These are phyloP conservation scores for Ailurus styani DNA, from an alignment of 2,113 vertebrate species.

Conservation along the genomic window DNA sequence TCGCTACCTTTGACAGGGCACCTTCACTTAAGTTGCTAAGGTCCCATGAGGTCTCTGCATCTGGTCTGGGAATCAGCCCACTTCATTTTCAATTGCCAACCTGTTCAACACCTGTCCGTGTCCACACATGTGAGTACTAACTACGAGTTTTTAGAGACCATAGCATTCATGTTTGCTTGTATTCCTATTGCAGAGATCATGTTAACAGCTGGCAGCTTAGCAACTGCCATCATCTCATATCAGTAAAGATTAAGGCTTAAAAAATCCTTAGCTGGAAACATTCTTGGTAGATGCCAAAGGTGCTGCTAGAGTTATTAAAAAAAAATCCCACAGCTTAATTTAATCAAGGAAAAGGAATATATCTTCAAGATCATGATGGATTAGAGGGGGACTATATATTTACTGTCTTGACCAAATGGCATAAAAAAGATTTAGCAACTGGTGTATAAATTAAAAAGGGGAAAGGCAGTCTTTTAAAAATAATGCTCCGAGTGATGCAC, in stretches of 20 bases:
- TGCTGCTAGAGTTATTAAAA: slow-evolving; percentile 3
- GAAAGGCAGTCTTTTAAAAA: not conserved
- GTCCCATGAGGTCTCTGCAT: not conserved
- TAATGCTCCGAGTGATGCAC: not conserved
- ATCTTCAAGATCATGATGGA: slow-evolving; percentile 19
- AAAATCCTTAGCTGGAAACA: slow-evolving; percentile 51
- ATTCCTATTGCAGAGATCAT: slow-evolving; percentile 28
- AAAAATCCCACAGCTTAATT: slow-evolving; percentile 39
- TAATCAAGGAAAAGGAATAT: slow-evolving; percentile 52
- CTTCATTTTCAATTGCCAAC: slow-evolving; percentile 39
- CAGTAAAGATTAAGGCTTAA: slow-evolving; percentile 69
- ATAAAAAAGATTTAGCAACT: slow-evolving; percentile 5
- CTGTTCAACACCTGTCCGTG: slow-evolving; percentile 54
- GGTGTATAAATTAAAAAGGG: slow-evolving; percentile 12
- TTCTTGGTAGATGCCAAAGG: slow-evolving; percentile 64
- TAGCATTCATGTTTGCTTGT: not conserved
- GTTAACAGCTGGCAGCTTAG: slow-evolving; percentile 72
- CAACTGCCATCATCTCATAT: slow-evolving; percentile 71
- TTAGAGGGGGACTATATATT: not conserved
- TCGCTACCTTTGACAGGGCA: not conserved
- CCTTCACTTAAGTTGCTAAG: not conserved
- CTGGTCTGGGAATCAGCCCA: not conserved
- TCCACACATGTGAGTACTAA: not conserved
- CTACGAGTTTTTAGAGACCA: slow-evolving; percentile 16
- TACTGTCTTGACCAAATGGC: slow-evolving; percentile 11